Percentiles rank a stretch among this genome's conserved stretches.
phyloP scores from a whole-genome alignment of 2,113 vertebrate genomes.

The Triplophysa tibetana region DNA sequence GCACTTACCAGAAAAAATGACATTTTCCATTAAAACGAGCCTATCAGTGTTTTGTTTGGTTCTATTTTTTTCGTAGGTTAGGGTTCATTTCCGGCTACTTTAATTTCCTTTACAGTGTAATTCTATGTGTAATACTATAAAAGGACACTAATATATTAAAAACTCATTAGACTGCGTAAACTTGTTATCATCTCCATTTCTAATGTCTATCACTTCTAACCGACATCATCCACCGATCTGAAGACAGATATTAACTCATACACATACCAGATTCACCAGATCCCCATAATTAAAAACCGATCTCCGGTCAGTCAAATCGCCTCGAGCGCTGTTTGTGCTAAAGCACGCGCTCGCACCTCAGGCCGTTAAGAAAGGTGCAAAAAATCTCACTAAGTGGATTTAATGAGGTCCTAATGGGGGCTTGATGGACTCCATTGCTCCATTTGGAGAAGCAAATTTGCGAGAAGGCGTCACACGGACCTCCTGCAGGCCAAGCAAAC shows the following conservation, averaged over 20 bases:
- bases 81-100: no score
- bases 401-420: slow-evolving; percentile 64
- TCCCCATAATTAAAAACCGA: slow-evolving; percentile 2
- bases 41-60: no score
- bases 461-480: slow-evolving; percentile 32
- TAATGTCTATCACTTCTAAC: not conserved
- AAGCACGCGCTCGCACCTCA: slow-evolving; percentile 55
- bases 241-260: slow-evolving; percentile 6
- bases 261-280: not conserved
- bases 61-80: no score
- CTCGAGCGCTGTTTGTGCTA: not conserved
- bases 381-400: slow-evolving; percentile 52
- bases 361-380: slow-evolving; percentile 59
- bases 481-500: slow-evolving; percentile 56
- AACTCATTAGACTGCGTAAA: not conserved
- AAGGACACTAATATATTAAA: no score
- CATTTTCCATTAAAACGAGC: no score
- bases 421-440: slow-evolving; percentile 54
- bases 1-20: no score
- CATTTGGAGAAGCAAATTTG: slow-evolving; percentile 56
- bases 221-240: slow-evolving; percentile 13
- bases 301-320: slow-evolving; percentile 28
- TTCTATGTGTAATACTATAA: no score
- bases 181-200: not conserved
- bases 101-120: no score